Evolutionary conservation across 2,888 invertebrate species (phyloP), one percentile per base, ranked within the genome.

Genomic region (Onthophagus sagittarius): DNA sequence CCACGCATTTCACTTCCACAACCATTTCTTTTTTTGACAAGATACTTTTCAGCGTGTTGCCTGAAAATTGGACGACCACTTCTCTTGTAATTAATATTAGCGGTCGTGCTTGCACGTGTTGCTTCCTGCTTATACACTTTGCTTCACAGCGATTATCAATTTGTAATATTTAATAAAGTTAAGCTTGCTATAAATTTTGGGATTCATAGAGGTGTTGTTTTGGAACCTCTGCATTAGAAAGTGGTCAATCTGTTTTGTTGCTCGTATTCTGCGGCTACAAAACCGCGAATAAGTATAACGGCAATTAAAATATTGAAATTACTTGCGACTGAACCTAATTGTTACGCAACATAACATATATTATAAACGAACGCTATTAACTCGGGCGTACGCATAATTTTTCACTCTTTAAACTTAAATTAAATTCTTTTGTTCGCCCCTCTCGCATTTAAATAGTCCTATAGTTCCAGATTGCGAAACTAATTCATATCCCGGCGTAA

Each of bases 281-380:
- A 23, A 23, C 23, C 23, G 23, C 23, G 23, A 53, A 53, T 64
- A 64, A 23, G 64, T 23, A 64, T 64, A 64, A 64, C 64, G 14
- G 15, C 64, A 64, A 15, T 15, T 64, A 64, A 6, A 64, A 64
- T 64, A 15, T 64, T 64, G 64, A 64, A 64, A 64, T 64, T 64
- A 23, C 15, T 7, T 15, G 15, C 64, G 64, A 64, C 23, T 64
- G 64, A 64, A 15, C 64, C 14, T 64, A 64, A 15, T 64, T 64
- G 23, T 64, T 64, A 14, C 64, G 23, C 39, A 53, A 53, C 39
- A 53, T 53, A 53, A 53, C 39, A 53, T 11, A 53, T 11, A 53
- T 11, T 53, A 9, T 23, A 23, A 23, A 23, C 39, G 39, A 53
- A 53, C 11, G 6, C 39, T 53, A 53, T 53, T 53, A 53, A 53